phyloP scores from a whole-genome alignment of 2,113 vertebrate species.

The Madoqua kirkii region DNA sequence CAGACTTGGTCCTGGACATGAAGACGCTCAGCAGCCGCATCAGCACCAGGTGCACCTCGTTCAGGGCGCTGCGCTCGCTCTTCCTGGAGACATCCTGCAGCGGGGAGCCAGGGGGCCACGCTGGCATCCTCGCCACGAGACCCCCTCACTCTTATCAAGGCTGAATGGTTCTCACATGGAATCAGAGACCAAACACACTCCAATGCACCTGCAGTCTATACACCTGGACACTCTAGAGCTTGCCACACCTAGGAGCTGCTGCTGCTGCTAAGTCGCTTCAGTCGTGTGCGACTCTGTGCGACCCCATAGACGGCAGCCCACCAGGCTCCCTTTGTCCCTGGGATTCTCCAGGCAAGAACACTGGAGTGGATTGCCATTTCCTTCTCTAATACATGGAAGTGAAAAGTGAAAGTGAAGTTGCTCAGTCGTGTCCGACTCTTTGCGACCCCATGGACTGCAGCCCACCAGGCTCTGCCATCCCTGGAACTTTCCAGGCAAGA shows the following conservation, averaged over 20 bases:
- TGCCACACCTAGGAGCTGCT: background rate
- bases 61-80: conserved; percentile 93
- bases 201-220: rapidly evolving
- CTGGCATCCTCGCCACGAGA: background rate
- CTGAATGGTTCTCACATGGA: background rate
- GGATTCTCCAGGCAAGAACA: background rate
- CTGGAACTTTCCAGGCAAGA: background rate
- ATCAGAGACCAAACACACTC: background rate
- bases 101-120: background rate
- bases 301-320: rapidly evolving
- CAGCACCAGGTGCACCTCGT: conserved; percentile 96
- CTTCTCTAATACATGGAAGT: background rate
- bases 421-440: background rate
- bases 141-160: too few relatives aligned
- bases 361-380: background rate
- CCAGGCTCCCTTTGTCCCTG: background rate
- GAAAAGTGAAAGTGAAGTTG: background rate
- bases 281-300: background rate
- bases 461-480: background rate
- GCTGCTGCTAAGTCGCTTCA: too few relatives aligned
- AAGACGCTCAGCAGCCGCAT: conserved; percentile 98
- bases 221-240: background rate
- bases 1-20: conserved; percentile 98
- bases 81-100: conserved; percentile 95
- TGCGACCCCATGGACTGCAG: background rate